phyloP scores from a whole-genome alignment of 35 echinoderm and acorn worm genomes.

The Diadema setosum region DNA sequence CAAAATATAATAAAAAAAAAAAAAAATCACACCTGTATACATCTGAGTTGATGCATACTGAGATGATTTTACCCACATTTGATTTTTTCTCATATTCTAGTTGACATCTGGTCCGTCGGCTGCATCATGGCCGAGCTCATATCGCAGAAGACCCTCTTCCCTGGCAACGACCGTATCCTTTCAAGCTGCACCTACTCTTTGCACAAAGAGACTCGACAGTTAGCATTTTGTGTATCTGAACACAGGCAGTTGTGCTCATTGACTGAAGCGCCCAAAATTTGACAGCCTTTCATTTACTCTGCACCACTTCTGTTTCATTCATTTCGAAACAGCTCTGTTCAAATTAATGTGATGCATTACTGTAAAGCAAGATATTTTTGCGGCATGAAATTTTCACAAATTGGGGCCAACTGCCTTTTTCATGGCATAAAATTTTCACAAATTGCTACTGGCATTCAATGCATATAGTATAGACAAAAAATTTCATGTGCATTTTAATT shows the following conservation, averaged over 20 bases:
- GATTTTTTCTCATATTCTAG: conserved; percentile 20
- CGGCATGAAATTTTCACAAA: too few species aligned
- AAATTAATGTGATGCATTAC: too few species aligned
- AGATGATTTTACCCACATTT: background rate
- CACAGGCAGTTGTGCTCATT: background rate
- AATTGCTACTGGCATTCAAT: too few species aligned
- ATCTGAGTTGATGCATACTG: too few species aligned
- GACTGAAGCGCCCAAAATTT: background rate
- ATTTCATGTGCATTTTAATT: too few species aligned
- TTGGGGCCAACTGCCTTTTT: too few species aligned
- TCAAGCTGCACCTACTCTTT: background rate
- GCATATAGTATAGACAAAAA: background rate
- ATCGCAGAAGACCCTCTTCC: conserved; percentile 68
- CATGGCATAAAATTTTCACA: too few species aligned
- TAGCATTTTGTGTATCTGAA: background rate
- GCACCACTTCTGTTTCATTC: too few species aligned
- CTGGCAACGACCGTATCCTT: conserved; percentile 98
- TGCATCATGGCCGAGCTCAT: conserved; percentile 99
- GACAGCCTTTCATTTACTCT: background rate
- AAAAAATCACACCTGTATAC: too few species aligned
- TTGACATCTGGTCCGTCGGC: conserved; percentile 99
- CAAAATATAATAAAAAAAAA: too few species aligned
- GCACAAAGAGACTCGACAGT: background rate
- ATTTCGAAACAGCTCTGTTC: too few species aligned
- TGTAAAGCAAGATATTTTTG: too few species aligned